phyloP scores from a whole-genome alignment of 2,888 invertebrate genomes.

The Luffia ferchaultella region DNA sequence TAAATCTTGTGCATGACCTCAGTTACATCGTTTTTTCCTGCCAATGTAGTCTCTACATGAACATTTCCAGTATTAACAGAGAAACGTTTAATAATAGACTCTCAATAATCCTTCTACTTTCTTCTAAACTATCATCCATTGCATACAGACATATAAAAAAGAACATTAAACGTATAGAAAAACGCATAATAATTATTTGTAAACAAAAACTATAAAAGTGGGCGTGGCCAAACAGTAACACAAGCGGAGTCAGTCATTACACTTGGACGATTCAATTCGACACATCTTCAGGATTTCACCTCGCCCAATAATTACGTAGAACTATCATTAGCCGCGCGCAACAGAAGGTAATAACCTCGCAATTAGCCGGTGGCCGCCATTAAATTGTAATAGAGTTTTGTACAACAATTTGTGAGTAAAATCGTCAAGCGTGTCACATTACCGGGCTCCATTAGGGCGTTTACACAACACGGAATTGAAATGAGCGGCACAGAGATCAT shows the following conservation, averaged over 20 bases:
- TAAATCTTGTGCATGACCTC: no score
- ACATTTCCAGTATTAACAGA: no score
- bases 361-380: constrained; percentile 63
- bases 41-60: no score
- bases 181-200: neutral
- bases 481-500: constrained; percentile 63
- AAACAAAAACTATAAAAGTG: neutral
- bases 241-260: constrained; percentile 34
- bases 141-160: no score
- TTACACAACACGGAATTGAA: constrained; percentile 65
- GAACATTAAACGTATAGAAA: no score
- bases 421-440: constrained; percentile 68
- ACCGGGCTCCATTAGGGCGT: constrained; percentile 62
- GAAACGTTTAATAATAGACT: no score
- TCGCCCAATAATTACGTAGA: constrained; percentile 57
- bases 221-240: neutral
- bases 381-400: constrained; percentile 65
- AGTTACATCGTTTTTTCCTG: no score
- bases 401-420: constrained; percentile 65
- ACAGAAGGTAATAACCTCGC: constrained; percentile 62
- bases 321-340: constrained; percentile 54
- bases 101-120: no score
- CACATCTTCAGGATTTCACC: constrained; percentile 63
- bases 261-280: constrained; percentile 53
- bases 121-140: no score